Percentiles rank a stretch among this genome's conserved stretches.
phyloP scores from a whole-genome alignment of 1,140 invertebrate species.

The Bicyclus anynana region DNA sequence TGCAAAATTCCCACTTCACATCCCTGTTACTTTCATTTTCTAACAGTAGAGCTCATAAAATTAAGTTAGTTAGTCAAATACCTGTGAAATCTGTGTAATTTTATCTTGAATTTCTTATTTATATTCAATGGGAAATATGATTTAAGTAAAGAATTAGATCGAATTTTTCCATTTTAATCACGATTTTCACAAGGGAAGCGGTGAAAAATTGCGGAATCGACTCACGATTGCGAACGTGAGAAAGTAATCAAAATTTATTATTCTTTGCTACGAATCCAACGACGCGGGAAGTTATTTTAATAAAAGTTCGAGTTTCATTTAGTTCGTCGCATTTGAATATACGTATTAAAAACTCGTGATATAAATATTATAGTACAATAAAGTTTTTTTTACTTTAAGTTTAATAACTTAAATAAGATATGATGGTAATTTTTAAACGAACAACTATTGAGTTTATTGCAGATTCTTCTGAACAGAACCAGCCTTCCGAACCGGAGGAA shows the following conservation, averaged over 20 bases:
- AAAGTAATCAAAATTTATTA: constrained; percentile 73
- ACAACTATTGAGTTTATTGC: too few species aligned
- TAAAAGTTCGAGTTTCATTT: constrained; percentile 42
- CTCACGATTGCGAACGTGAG: constrained; percentile 68
- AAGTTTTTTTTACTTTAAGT: too few species aligned
- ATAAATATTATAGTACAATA: too few species aligned
- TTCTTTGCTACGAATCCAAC: constrained; percentile 58
- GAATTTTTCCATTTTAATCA: constrained; percentile 57
- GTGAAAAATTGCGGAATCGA: constrained; percentile 62
- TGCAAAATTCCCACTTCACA: too few species aligned
- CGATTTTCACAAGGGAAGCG: constrained; percentile 44
- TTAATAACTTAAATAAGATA: too few species aligned
- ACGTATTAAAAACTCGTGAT: too few species aligned
- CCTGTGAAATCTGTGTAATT: constrained; percentile 4
- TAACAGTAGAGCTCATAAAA: not conserved
- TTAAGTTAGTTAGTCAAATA: not conserved
- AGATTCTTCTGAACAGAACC: too few species aligned
- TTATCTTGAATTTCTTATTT: constrained; percentile 13
- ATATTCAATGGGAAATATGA: constrained; percentile 20
- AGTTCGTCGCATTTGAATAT: constrained; percentile 31
- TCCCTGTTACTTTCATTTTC: too few species aligned
- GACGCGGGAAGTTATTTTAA: constrained; percentile 53
- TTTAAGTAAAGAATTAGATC: constrained; percentile 33
- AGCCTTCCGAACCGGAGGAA: too few species aligned
- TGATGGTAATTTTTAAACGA: too few species aligned